Evolutionary conservation across 2,888 invertebrate genomes (phyloP).

Genomic region (Eupelmus urozonus): DNA sequence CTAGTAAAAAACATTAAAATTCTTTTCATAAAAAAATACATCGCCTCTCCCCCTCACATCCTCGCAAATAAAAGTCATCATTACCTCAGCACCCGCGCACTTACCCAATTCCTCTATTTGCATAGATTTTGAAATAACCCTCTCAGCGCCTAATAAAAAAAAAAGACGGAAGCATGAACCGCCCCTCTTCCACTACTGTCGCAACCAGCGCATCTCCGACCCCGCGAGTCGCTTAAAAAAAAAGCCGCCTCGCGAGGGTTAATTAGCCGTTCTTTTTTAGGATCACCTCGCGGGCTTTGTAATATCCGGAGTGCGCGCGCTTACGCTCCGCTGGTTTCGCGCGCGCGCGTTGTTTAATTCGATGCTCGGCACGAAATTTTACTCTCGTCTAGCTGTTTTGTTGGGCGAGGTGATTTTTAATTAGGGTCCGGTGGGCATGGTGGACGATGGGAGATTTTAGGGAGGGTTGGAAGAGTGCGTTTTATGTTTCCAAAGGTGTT

Average conservation of each 20-base stretch:
- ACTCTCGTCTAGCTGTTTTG: background rate
- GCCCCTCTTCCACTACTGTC: background rate
- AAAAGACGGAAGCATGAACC: background rate
- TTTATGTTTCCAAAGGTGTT: background rate
- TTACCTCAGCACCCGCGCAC: background rate
- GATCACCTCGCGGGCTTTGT: constrained; percentile 58
- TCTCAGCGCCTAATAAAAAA: constrained; percentile 1
- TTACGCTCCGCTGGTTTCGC: constrained; percentile 61
- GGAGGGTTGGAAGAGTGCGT: too few relatives aligned
- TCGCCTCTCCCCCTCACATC: too few relatives aligned
- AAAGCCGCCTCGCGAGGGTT: constrained; percentile 28
- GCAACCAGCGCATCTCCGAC: background rate
- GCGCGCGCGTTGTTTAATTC: constrained; percentile 30
- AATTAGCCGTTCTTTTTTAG: constrained; percentile 50
- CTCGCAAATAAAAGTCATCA: background rate
- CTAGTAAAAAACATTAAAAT: too few relatives aligned
- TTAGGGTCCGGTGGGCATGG: too few relatives aligned
- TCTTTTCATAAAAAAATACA: too few relatives aligned
- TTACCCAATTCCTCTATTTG: background rate
- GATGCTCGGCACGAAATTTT: constrained; percentile 33
- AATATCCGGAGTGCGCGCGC: constrained; percentile 59
- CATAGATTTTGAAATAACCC: constrained; percentile 12
- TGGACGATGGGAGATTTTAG: background rate
- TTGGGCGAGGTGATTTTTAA: background rate
- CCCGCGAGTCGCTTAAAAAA: background rate